Base-by-base conservation (phyloP, 1,140 invertebrate genomes). In the Tribolium castaneum region DNA sequence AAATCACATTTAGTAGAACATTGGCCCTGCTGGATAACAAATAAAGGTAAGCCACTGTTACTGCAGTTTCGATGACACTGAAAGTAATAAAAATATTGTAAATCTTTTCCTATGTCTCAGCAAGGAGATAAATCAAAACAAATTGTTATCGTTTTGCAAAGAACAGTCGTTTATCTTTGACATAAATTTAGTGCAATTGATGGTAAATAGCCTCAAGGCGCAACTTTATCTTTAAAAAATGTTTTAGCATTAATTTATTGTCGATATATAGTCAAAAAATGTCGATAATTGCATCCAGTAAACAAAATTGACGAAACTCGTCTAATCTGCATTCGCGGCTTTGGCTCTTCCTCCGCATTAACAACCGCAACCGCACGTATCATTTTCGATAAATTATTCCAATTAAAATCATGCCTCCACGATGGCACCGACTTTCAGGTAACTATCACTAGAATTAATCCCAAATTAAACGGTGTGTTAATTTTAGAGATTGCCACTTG, bases 401-500 rank as follows among this genome's bases (percentile, higher is more conserved):
- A 30, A 30, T 30, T 30, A 19, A 19, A 19, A 6, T 30, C 4
- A 45, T 45, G 39, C 39, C 7, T n/a, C 39, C 39, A 45, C 39
- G 39, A 45, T 45, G 25, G 25, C 25, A 30, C 3, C 25, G 6
- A 45, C n/a, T 45, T 10, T 45, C 39, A 45, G 39, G 39, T 45
- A 6, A 45, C 5, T 45, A 10, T 6, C n/a, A 45, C 7, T 45
- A 45, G 9, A 45, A 10, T 45, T 45, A n/a, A 45, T 2, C 9
- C 6, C 7, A 2, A 45, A 45, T 45, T 45, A 5, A 6, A 30
- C 39, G n/a, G n/a, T n/a, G n/a, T 45, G 5, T 45, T 30, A 30
- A 30, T 62, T 35, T 14, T 35, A 66, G 59, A 66, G 5, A 35
- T 66, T 35, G n/a, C 34, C n/a, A 66, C 59, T 12, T 66, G 59